Conservation (phyloP, 2,113 vertebrate genomes). For the Scalopus aquaticus region DNA sequence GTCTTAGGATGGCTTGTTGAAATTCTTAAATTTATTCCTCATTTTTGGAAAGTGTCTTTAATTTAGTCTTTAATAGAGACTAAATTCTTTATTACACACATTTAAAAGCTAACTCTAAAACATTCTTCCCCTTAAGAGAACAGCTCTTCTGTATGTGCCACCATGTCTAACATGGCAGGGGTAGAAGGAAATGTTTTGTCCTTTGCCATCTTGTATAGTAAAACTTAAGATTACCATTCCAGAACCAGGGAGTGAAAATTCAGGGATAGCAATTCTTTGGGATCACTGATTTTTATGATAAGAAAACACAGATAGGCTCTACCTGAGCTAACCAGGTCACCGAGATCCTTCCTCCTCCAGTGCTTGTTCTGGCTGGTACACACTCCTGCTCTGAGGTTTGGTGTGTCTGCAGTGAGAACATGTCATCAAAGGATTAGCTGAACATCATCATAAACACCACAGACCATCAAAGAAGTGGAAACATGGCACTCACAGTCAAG, state of each 20-base stretch:
- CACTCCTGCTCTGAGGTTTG: conserved; percentile 6
- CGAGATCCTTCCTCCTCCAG: conserved; percentile 81
- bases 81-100: not conserved
- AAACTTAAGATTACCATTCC: not conserved
- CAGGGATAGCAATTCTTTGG: not conserved
- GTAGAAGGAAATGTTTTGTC: not conserved
- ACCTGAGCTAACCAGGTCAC: conserved; percentile 90
- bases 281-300: not conserved
- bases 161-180: not conserved
- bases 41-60: not conserved
- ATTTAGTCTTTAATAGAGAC: not conserved
- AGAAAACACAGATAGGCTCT: not conserved
- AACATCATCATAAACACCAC: too few species aligned
- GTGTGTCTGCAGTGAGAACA: conserved; percentile 66
- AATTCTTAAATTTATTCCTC: not conserved
- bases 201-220: not conserved
- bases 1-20: not conserved
- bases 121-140: not conserved
- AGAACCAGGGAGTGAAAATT: not conserved
- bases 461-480: not conserved
- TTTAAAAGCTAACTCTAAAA: not conserved
- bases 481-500: not conserved
- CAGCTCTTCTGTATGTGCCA: not conserved
- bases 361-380: not conserved
- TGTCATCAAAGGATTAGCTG: not conserved